These are phyloP conservation scores for Ptychochromis oligacanthus DNA, from an alignment of 2,113 vertebrate genomes.

Conservation along the genomic window DNA sequence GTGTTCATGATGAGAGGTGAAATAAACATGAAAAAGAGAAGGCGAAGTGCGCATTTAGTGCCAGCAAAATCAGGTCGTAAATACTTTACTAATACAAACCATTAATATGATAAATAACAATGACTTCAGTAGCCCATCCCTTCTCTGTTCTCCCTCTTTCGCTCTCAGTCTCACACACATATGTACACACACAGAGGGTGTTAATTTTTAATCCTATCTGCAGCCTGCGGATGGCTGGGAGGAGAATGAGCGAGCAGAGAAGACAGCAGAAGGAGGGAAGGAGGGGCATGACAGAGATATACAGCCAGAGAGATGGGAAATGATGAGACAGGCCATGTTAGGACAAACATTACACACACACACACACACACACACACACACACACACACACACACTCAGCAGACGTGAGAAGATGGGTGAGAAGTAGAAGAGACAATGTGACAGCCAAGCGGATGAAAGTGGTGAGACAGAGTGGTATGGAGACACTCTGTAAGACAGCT, in stretches of 20 bases:
- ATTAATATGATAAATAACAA: constrained; percentile 17
- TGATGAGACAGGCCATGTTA: constrained; percentile 26
- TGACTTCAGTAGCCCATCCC: background rate
- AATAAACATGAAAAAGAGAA: background rate
- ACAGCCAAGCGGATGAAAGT: background rate
- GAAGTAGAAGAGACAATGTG: constrained; percentile 33
- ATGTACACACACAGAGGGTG: background rate
- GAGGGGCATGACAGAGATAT: constrained; percentile 6
- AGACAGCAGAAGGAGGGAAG: background rate
- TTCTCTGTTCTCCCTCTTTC: background rate
- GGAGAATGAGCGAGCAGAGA: background rate
- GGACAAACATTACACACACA: constrained; percentile 8
- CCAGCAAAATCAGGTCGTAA: background rate
- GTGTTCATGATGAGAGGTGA: background rate
- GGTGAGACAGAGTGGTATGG: background rate
- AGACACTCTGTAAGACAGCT: background rate
- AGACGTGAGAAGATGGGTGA: constrained; percentile 41
- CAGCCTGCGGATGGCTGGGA: constrained; percentile 27
- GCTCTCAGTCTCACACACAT: background rate
- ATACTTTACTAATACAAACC: background rate
- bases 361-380: background rate
- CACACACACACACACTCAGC: background rate
- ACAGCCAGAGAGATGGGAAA: constrained; percentile 36
- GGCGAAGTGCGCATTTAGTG: background rate
- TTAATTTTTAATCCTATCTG: constrained; percentile 68